Percentiles rank a stretch among this genome's conserved stretches.
phyloP scores from a whole-genome alignment of 2,888 invertebrate species.

The Enchytraeus crypticus region DNA sequence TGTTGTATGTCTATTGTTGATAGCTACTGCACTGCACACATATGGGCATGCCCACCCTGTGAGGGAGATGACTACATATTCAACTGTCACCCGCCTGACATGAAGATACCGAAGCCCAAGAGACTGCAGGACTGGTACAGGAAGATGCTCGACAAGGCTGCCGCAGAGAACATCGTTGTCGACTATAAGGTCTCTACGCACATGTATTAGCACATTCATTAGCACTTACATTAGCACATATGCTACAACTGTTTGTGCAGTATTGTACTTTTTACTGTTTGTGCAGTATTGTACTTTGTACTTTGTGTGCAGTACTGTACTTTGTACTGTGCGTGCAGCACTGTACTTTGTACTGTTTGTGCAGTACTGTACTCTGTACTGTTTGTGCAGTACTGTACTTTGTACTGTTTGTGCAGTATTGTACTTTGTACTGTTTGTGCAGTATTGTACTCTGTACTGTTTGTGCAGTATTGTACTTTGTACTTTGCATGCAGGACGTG shows the following conservation, averaged over 20 bases:
- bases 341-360: not conserved
- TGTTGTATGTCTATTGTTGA: too few relatives aligned
- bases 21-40: too few relatives aligned
- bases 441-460: not conserved
- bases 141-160: constrained; percentile 94
- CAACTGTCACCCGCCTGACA: constrained; percentile 98
- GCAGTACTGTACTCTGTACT: too few relatives aligned
- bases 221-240: not conserved
- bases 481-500: constrained; percentile 39
- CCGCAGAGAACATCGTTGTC: constrained; percentile 91
- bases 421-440: too few relatives aligned
- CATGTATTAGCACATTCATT: not conserved
- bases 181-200: constrained; percentile 72
- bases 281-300: too few relatives aligned
- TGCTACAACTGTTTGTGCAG: too few relatives aligned
- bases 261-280: too few relatives aligned
- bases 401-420: too few relatives aligned
- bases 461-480: not conserved
- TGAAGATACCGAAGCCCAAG: too few relatives aligned
- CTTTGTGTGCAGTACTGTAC: too few relatives aligned
- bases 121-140: too few relatives aligned
- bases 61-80: constrained; percentile 99
- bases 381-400: too few relatives aligned
- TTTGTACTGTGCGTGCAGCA: not conserved
- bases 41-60: constrained; percentile 93